Conservation (phyloP, 2,888 invertebrate species). For the Trachelus iudaicus region DNA sequence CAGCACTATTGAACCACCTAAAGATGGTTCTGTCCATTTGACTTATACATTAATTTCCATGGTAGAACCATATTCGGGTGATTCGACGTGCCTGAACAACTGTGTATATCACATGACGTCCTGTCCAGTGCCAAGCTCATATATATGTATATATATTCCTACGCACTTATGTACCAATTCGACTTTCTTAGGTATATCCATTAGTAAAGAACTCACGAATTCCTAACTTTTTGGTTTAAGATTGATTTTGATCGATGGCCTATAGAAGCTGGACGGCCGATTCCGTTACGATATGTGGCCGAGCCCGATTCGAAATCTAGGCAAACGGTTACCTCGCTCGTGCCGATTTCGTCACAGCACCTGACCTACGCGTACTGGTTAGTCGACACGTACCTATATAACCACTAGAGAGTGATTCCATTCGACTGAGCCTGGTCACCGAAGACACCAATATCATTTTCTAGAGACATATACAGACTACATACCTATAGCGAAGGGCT, state of each 20-base stretch:
- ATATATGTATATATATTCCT: too few species aligned
- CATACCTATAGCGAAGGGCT: background rate
- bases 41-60: too few species aligned
- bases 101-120: too few species aligned
- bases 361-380: background rate
- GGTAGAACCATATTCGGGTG: too few species aligned
- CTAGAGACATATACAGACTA: background rate
- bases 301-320: background rate
- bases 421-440: background rate
- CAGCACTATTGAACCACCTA: too few species aligned
- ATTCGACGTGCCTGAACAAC: too few species aligned
- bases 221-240: background rate
- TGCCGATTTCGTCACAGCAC: background rate
- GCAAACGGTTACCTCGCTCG: background rate
- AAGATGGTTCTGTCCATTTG: too few species aligned
- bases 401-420: background rate
- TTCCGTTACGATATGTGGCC: background rate
- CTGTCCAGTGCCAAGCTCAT: too few species aligned
- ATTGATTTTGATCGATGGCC: background rate
- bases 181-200: background rate
- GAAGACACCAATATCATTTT: background rate
- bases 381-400: background rate
- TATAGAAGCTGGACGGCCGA: background rate
- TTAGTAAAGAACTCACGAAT: background rate
- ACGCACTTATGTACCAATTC: too few species aligned